Base-by-base conservation (phyloP, 1,140 invertebrate genomes). In the Eciton burchellii region DNA sequence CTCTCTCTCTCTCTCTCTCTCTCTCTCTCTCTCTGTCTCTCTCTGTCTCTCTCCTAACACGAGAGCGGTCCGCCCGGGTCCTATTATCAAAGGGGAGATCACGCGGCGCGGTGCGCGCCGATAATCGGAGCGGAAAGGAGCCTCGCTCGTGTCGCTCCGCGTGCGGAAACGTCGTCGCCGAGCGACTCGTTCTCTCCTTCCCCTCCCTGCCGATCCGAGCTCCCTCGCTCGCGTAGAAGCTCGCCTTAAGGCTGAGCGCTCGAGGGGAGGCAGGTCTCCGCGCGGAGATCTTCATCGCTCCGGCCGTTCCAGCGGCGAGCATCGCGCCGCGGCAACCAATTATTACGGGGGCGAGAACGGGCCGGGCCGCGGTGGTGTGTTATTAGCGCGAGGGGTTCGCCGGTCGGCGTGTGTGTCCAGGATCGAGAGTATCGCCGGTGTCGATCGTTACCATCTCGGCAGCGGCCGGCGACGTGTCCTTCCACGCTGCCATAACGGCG, bases 281-380 rank as follows among this genome's bases (percentile, higher is more conserved):
- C 72, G 65, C n/a, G 54, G 86, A 88, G 86, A 88, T 88, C 86
- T 88, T 88, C 86, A 88, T 88, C 86, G 72, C 60, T 82, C 66
- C 45, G 26, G 84, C 47, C 41, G 56, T 68, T 76, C 82, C 74
- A 70, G 72, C 74, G 74, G 49, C 82, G 82, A 84, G 57, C 68
- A 79, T 68, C 29, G 68, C 82, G 62, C 81, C 2, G 47, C 47
- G 82, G 86, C 82, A 88, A 88, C 86, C 86, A 88, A 88, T 88
- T 88, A 88, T 88, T 88, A 88, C 86, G 86, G 86, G 86, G 86
- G 86, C 86, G 86, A 88, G 86, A 88, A 87, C 73, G 72, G n/a
- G n/a, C n/a, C 82, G 82, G 65, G 82, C 26, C 68, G 56, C 56
- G 59, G 52, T 12, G 71, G 82, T 82, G 85, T 88, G 82, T 88